Percentiles rank a stretch among this genome's conserved stretches.
These are phyloP conservation scores for Antheraea assamensis DNA, from an alignment of 2,888 invertebrate genomes.

Conservation along the genomic window DNA sequence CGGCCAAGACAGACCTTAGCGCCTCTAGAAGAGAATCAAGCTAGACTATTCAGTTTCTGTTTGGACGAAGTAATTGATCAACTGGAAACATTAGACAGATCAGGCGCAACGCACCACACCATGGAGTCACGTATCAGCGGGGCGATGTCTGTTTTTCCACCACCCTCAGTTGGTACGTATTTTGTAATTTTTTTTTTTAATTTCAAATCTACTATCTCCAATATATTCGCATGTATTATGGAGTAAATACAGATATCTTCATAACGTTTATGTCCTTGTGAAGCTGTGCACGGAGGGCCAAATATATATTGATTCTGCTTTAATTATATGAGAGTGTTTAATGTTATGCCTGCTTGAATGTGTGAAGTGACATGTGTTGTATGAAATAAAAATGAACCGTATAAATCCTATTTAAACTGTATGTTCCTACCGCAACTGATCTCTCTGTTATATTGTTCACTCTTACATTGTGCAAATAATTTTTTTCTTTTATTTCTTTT, in stretches of 20 bases:
- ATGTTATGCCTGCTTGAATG: background rate
- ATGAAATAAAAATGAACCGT: no score
- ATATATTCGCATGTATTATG: background rate
- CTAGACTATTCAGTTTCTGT: constrained; percentile 41
- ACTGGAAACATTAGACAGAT: constrained; percentile 54
- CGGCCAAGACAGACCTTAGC: constrained; percentile 48
- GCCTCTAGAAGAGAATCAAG: constrained; percentile 52
- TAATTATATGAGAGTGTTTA: background rate
- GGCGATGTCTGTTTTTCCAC: constrained; percentile 51
- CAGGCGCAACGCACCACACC: constrained; percentile 65
- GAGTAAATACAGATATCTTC: background rate
- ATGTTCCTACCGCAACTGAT: background rate
- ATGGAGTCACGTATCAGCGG: constrained; percentile 58
- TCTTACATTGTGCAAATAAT: background rate
- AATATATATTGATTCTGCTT: background rate
- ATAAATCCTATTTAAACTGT: background rate
- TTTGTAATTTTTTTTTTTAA: background rate
- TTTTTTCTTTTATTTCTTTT: no score
- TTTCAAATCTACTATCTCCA: background rate
- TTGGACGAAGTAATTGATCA: constrained; percentile 53
- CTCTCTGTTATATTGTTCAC: background rate
- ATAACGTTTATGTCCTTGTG: background rate
- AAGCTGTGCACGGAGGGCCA: background rate
- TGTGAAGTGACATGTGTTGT: background rate
- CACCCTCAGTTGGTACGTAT: constrained; percentile 65